Conservation (phyloP, 2,797 vertebrate species). For the Phataginus tricuspis region DNA sequence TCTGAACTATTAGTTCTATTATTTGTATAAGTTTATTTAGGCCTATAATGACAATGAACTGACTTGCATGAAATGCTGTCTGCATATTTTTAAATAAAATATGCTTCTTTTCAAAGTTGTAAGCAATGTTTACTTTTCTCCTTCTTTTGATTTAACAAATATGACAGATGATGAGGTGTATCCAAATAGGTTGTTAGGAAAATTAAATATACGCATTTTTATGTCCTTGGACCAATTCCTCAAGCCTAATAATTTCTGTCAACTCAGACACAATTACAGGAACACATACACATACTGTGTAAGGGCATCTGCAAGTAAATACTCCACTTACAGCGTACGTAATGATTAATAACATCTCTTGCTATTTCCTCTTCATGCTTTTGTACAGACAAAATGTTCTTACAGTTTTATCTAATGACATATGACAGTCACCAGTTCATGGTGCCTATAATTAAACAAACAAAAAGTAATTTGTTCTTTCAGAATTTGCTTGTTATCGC, state of each 20-base stretch:
- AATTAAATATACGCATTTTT: not conserved
- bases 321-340: not conserved
- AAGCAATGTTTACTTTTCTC: not conserved
- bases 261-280: not conserved
- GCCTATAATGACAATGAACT: not conserved
- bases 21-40: constrained; percentile 41
- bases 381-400: not conserved
- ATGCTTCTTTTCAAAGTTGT: not conserved
- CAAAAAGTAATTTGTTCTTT: not conserved
- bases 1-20: constrained; percentile 35
- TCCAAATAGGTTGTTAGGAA: not conserved
- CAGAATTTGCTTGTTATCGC: not conserved
- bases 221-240: not conserved
- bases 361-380: not conserved
- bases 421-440: not conserved
- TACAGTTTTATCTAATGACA: not conserved
- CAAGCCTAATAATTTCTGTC: not conserved
- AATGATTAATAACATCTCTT: not conserved
- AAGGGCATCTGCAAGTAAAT: not conserved
- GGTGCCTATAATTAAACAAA: not conserved
- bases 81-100: constrained; percentile 26
- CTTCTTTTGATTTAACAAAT: constrained; percentile 10
- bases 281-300: not conserved
- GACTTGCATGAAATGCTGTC: not conserved
- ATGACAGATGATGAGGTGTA: not conserved